Evolutionary conservation across 2,888 invertebrate genomes (phyloP).

Genomic region (Polydrusus pterygomalis): DNA sequence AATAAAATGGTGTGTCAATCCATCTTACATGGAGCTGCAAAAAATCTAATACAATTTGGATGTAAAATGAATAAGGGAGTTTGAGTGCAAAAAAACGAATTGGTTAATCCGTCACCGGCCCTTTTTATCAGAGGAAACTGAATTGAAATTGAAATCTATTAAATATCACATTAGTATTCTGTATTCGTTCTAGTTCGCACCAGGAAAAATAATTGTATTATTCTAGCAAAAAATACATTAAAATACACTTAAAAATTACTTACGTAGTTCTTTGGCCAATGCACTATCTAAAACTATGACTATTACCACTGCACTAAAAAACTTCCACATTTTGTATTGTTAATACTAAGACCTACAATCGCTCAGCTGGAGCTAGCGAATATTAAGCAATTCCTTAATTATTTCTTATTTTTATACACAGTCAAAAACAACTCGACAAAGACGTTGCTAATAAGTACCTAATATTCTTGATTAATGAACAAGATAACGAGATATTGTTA

Average conservation of each 20-base stretch:
- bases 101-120: no score
- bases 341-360: not conserved
- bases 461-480: constrained; percentile 1
- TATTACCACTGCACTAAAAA: constrained; percentile 9
- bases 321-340: not conserved
- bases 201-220: no score
- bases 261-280: not conserved
- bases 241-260: constrained; percentile 3
- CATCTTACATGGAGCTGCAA: no score
- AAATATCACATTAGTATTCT: not conserved
- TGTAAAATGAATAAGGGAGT: no score
- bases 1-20: no score
- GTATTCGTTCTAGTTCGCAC: not conserved
- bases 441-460: constrained; percentile 7
- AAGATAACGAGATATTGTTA: not conserved
- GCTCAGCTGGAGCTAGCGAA: not conserved
- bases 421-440: constrained; percentile 8
- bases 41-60: no score
- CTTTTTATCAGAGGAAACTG: no score
- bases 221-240: not conserved
- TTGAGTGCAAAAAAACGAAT: no score
- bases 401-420: constrained; percentile 1
- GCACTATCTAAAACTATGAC: not conserved
- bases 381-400: not conserved
- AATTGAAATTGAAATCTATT: no score